Evolutionary conservation across 2,888 invertebrate species (phyloP), one percentile per base, ranked within the genome.

Genomic region (Cataglyphis rosenhaueri): DNA sequence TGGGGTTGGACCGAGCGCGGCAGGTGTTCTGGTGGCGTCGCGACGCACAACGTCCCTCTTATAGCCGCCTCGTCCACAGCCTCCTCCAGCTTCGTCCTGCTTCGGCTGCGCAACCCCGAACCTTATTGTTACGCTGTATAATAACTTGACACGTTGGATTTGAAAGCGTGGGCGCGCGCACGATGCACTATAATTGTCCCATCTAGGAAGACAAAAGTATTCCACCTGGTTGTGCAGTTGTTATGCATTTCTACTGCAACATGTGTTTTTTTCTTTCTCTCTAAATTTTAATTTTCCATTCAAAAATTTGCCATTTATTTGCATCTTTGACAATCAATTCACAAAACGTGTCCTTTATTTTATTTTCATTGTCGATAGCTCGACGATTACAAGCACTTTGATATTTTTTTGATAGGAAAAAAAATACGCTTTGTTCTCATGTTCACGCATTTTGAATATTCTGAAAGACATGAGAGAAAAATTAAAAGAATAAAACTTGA

Each of bases 31-130:
- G 91, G 90, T 86, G 89, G 91, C 91, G 91, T 90, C 90, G 90
- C 91, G 91, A 88, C 91, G 88, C 88, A 84, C 88, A 87, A 87
- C 86, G 90, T 92, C 90, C 88, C 91, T 92, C 90, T 92, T 92
- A 92, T 92, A 92, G 85, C 70, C 87, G 85, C 79, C 86, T 84
- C 74, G 87, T 52, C 2, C 84, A 84, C 86, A 87, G 86, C 84
- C 82, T 85, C 88, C 89, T 84, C 88, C 32, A 32, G 86, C 79
- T 88, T 87, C 84, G 87, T 86, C 76, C 86, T 85, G 48, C 48
- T 52, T 6, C 18, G 81, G 83, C 84, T 87, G 90, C 90, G 91
- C 91, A 91, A 88, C 91, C 91, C 90, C 89, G 79, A 84, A 29
- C 73, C 52, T 78, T 70, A 55, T 81, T 62, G 64, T 83, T 73